Percentiles rank a stretch among this genome's conserved stretches.
Evolutionary conservation across 2,113 vertebrate genomes (phyloP).

Genomic region (Acrocephalus kingi): DNA sequence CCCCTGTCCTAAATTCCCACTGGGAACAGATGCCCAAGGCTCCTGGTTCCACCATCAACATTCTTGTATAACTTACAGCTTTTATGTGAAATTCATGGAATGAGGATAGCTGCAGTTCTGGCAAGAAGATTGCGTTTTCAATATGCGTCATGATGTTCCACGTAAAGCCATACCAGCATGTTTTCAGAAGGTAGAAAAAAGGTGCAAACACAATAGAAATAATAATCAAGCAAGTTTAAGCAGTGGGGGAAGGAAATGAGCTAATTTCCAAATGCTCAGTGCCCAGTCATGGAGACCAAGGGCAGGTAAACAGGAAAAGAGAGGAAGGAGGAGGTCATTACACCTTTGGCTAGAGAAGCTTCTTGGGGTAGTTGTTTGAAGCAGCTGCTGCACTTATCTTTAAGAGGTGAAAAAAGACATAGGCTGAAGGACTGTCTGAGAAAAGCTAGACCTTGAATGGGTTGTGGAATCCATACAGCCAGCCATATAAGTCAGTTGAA

Average conservation of each 20-base stretch:
- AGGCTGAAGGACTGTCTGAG: neutral
- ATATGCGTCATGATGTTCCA: neutral
- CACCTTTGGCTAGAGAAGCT: slow-evolving; percentile 50
- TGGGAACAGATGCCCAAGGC: neutral
- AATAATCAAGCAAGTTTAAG: slow-evolving; percentile 46
- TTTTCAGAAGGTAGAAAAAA: slow-evolving; percentile 58
- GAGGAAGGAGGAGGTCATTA: slow-evolving; percentile 60
- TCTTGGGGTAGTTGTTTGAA: neutral
- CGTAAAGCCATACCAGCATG: neutral
- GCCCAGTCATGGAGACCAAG: slow-evolving; percentile 5
- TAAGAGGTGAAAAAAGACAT: neutral
- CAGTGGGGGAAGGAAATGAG: slow-evolving; percentile 63
- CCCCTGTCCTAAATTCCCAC: neutral
- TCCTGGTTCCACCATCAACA: neutral
- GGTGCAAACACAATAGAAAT: slow-evolving; percentile 60
- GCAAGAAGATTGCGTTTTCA: neutral
- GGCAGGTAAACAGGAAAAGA: slow-evolving; percentile 66
- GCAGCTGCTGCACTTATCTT: neutral
- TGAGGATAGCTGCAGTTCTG: neutral
- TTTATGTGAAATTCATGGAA: neutral
- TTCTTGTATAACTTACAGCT: neutral
- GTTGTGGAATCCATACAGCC: neutral
- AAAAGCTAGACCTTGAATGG: rapidly evolving
- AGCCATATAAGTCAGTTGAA: neutral
- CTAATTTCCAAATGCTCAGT: slow-evolving; percentile 56